Evolutionary conservation across 1,140 invertebrate species (phyloP).

Genomic region (Drosophila nikananu): DNA sequence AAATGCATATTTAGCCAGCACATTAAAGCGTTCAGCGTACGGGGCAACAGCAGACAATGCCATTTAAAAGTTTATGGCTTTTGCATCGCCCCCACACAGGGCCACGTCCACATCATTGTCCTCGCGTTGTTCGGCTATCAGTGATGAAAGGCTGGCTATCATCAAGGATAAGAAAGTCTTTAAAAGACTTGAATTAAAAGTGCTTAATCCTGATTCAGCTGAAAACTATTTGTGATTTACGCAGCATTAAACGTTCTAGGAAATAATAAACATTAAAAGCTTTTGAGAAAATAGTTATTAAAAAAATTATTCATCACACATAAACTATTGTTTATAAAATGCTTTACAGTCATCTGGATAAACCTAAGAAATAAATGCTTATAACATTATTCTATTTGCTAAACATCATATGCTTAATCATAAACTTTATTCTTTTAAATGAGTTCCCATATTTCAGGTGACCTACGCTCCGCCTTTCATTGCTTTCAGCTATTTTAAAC

Average conservation of each 20-base stretch:
- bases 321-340: no score
- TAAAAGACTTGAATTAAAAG: neutral
- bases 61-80: conserved; percentile 70
- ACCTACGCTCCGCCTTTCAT: neutral
- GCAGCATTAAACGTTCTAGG: no score
- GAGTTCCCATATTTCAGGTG: neutral
- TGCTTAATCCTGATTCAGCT: neutral
- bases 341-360: no score
- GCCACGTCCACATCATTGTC: conserved; percentile 29
- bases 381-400: neutral
- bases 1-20: conserved; percentile 69
- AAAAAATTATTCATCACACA: neutral
- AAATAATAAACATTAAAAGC: neutral
- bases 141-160: conserved; percentile 14
- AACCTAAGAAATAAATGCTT: no score
- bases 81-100: conserved; percentile 36
- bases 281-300: neutral
- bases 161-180: neutral
- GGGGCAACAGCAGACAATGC: conserved; percentile 56
- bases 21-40: conserved; percentile 64
- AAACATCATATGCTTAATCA: neutral
- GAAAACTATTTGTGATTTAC: neutral
- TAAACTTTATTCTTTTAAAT: neutral
- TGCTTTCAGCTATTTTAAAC: conserved; percentile 1
- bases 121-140: conserved; percentile 12